Base-by-base conservation (phyloP, 2,888 invertebrate species). In the Acleris cristana region DNA sequence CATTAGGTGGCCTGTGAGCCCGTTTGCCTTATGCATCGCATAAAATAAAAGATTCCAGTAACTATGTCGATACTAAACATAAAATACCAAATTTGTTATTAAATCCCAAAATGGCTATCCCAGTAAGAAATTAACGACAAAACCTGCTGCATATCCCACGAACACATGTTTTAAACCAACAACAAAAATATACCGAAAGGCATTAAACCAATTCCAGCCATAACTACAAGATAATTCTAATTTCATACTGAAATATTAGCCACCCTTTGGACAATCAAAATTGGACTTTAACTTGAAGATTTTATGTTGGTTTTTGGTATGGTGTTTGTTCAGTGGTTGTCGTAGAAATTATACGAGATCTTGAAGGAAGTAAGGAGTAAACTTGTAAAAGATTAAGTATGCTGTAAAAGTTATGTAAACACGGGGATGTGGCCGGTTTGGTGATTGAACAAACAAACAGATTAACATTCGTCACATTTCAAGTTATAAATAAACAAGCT, bases 301-400 rank as follows among this genome's bases (percentile, higher is more conserved):
- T 59, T 59, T 53, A 18, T 3, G 16, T 26, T 51, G 0, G 10
- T 34, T 34, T 34, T 10, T 3, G 2, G 26, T 26, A 26, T 26
- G 30, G 0, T 34, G 2, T 8, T 2, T 3, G 34, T 34, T 10
- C 34, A 14, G 14, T 40, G 40, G 40, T 14, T 40, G 40, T 40
- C 14, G 14, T 14, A 14, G 14, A 45, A 26, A 4, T 56, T 49
- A 16, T 45, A 21, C 44, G 19, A 44, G 19, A 21, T 40, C 4
- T 1, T 44, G 16, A 57, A 56, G 66, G 61, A 66, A 62, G 61
- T 44, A 12, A 40, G 30, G 56, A 48, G 23, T 45, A 26, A 57
- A 44, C 45, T 26, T 52, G 52, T 66, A 57, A 66, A 66, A 62
- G 26, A 53, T 66, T 66, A 57, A 62, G 56, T 56, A 57, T 52